Conservation (phyloP, 2,797 vertebrate genomes). For the Sebastes jordani region DNA sequence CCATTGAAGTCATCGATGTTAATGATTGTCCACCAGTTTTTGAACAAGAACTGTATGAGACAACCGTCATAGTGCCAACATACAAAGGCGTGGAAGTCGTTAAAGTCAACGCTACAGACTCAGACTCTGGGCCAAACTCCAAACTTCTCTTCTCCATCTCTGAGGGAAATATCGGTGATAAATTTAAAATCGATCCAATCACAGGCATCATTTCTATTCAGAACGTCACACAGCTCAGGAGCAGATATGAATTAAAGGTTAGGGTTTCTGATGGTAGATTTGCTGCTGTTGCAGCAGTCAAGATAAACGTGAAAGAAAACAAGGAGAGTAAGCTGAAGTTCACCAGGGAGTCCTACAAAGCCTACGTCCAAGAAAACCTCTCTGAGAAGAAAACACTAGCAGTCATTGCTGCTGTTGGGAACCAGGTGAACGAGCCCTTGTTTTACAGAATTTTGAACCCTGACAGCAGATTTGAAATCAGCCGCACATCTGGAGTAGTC, state of each 20-base stretch:
- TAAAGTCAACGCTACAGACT: constrained; percentile 89
- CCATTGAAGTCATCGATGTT: constrained; percentile 91
- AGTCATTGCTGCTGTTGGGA: constrained; percentile 91
- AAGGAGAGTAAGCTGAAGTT: constrained; percentile 91
- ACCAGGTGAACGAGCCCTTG: constrained; percentile 93
- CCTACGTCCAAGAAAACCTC: constrained; percentile 89
- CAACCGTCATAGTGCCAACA: constrained; percentile 89
- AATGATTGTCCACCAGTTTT: constrained; percentile 95
- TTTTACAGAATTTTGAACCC: constrained; percentile 96
- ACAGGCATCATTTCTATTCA: constrained; percentile 90
- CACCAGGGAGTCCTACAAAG: constrained; percentile 90
- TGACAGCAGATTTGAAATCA: constrained; percentile 91
- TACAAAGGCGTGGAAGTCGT: constrained; percentile 93
- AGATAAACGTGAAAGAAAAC: constrained; percentile 94
- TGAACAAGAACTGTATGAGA: constrained; percentile 88
- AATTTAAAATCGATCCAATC: constrained; percentile 88
- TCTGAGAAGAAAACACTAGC: constrained; percentile 89
- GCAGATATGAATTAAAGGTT: constrained; percentile 92
- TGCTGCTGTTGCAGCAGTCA: constrained; percentile 86
- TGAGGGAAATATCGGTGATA: constrained; percentile 97
- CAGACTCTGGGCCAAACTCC: constrained; percentile 90
- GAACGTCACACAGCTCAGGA: constrained; percentile 93
- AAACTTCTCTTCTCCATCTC: constrained; percentile 92
- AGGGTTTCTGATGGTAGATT: constrained; percentile 95
- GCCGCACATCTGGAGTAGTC: constrained; percentile 93